Base-by-base conservation (phyloP, 2,797 vertebrate genomes). In the Protosalanx chinensis region DNA sequence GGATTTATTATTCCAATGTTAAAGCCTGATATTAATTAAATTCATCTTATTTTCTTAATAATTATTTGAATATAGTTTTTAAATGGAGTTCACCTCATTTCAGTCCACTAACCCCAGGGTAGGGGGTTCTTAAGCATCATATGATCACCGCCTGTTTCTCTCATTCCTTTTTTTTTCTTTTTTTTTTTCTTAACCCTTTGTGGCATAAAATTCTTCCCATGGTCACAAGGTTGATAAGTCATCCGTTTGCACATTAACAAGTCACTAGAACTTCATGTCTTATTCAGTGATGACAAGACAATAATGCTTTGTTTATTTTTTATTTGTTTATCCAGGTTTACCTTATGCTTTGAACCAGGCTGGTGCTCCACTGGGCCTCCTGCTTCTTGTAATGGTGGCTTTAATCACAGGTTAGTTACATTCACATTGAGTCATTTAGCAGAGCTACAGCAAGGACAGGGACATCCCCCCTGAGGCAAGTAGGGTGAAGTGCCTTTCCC, bases 261-360 rank as follows among this genome's bases (percentile, higher is more conserved):
- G 8, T 41, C 37, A 6, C n/a, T 29, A 20, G 16, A 2, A 32
- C 13, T 30, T 33, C 29, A 32, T 16, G 29, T 18, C 51, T 32
- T 13, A 32, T 49, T 27, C 23, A 6, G 49, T 16, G 6, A 27
- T 66, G 35, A 23, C n/a, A 23, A 46, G 46, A 46, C 4, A 13
- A 37, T 10, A 53, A 49, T 59, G 18, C 20, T 12, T 59, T 60
- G 29, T 27, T 23, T 1, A 74, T 64, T 61, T 71, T 63, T 30
- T 8, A 77, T 85, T 79, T 86, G 51, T 79, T 64, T 80, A 85
- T 76, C 23, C 78, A 98, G 97, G 97, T 70, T 89, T 98, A 71
- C 96, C 97, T 0, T 98, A 97, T 79, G 95, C 97, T 1, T 84
- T 99, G 91, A 96, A 93, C 83, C 93, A 97, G 87, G 96, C 97